Conservation (phyloP, 64 coral and sea anemone genomes). For the Cladopsammia gracilis region DNA sequence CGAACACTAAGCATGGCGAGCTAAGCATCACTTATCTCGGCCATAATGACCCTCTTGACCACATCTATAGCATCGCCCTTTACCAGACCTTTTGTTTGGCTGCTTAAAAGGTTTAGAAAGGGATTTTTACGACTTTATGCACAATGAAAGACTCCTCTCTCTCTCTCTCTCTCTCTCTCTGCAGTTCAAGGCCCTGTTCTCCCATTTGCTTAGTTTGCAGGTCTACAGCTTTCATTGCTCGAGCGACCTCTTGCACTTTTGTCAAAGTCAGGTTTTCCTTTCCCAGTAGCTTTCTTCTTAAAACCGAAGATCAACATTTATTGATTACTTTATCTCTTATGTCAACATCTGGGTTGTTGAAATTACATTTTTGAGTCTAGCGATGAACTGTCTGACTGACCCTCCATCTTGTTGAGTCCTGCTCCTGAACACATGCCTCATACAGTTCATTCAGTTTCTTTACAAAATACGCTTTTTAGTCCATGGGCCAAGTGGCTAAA, state of each 20-base stretch:
- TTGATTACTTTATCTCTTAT: slow-evolving; percentile 80
- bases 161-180: neutral
- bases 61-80: slow-evolving; percentile 46
- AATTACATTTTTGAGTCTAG: slow-evolving; percentile 18
- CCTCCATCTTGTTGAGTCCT: slow-evolving; percentile 54
- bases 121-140: too few species aligned
- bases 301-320: slow-evolving; percentile 33
- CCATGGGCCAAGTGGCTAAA: slow-evolving; percentile 41
- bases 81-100: neutral
- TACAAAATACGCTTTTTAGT: slow-evolving; percentile 48
- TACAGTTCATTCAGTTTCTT: slow-evolving; percentile 48
- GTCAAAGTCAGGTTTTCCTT: slow-evolving; percentile 13
- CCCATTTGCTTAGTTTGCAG: neutral
- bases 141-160: too few species aligned
- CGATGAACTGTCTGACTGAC: slow-evolving; percentile 58
- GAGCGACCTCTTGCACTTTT: slow-evolving; percentile 58
- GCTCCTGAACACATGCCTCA: slow-evolving; percentile 36
- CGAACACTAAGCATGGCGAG: slow-evolving; percentile 24
- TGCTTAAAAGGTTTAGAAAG: neutral
- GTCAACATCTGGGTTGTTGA: slow-evolving; percentile 8
- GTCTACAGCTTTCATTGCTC: slow-evolving; percentile 45
- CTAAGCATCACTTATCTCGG: slow-evolving; percentile 40
- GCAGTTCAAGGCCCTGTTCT: neutral
- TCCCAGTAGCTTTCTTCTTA: slow-evolving; percentile 50
- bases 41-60: slow-evolving; percentile 61